Conservation (phyloP, 1,140 invertebrate genomes). For the Pachyrhynchus sulphureomaculatus region DNA sequence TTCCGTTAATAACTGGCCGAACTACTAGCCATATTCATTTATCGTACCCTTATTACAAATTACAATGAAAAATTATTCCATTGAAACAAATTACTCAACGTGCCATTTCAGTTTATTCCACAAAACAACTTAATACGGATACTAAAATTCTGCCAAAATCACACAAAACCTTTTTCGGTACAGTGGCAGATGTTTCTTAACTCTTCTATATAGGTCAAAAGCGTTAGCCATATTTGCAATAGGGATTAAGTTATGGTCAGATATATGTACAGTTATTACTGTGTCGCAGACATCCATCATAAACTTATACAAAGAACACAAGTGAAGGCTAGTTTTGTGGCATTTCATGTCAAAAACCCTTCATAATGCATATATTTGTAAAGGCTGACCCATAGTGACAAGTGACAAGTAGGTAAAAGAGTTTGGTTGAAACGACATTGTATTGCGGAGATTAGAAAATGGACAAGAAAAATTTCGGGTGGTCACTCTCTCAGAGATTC, state of each 20-base stretch:
- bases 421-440: slow-evolving; percentile 17
- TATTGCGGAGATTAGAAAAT: slow-evolving; percentile 8
- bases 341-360: slow-evolving; percentile 40
- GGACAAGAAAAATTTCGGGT: neutral
- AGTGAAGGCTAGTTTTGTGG: slow-evolving; percentile 40
- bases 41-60: too few species aligned
- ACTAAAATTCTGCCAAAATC: slow-evolving; percentile 32
- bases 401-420: slow-evolving; percentile 41
- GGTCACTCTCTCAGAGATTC: slow-evolving; percentile 3
- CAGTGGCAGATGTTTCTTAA: slow-evolving; percentile 37
- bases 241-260: slow-evolving; percentile 38
- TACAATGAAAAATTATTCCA: too few species aligned
- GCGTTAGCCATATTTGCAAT: slow-evolving; percentile 38
- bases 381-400: slow-evolving; percentile 38
- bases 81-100: too few species aligned
- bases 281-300: slow-evolving; percentile 40
- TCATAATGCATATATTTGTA: slow-evolving; percentile 41
- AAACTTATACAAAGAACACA: slow-evolving; percentile 33
- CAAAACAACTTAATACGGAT: slow-evolving; percentile 10
- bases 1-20: too few species aligned
- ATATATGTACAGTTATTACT: slow-evolving; percentile 40
- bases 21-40: too few species aligned
- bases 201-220: slow-evolving; percentile 38
- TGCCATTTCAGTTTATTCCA: neutral
- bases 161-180: slow-evolving; percentile 35